Base-by-base conservation (phyloP, 1,140 invertebrate species). In the Lethocerus indicus region DNA sequence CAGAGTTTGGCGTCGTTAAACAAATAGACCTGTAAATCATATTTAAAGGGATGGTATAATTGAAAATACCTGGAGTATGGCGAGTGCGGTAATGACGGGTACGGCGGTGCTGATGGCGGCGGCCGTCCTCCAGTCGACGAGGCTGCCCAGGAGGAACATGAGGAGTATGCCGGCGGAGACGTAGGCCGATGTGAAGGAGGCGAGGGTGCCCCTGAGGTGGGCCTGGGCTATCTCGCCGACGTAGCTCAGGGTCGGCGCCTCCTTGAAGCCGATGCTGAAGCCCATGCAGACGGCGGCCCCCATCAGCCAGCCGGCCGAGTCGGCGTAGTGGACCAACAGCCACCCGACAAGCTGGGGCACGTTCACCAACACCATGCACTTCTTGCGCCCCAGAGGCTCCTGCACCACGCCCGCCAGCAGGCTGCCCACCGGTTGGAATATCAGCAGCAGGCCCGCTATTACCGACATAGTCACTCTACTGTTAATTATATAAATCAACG, bases 201-300 rank as follows among this genome's bases (percentile, higher is more conserved):
- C 54, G 14, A 61, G 48, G 7, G 27, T 52, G 1, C 59, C 59
- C n/a, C 60, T 25, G 24, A 59, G 40, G 6, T 51, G 26, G 16
- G 56, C 59, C 60, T 66, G 71, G 25, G 65, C 65, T 4, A 73
- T 68, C 61, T 74, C 71, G 3, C 70, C 70, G 6, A 74, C 64
- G 52, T 74, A 74, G 2, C 69, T 64, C 35, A 69, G 61, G 13
- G 68, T 67, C 1, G 72, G 71, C 7, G 70, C 72, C 40, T 62
- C 61, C 67, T 72, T 69, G 7, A 74, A 64, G 0, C 72, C 71
- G 18, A 68, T 47, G 32, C 53, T 57, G 43, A 57, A 52, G 7
- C 61, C 61, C 51, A 61, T 56, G 14, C 55, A 14, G 3, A 55
- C 37, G 1, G 54, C 48, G 0, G 60, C 54, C 0, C 48, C n/a